Conservation (phyloP, 2,113 vertebrate genomes). For the Xiphophorus maculatus region DNA sequence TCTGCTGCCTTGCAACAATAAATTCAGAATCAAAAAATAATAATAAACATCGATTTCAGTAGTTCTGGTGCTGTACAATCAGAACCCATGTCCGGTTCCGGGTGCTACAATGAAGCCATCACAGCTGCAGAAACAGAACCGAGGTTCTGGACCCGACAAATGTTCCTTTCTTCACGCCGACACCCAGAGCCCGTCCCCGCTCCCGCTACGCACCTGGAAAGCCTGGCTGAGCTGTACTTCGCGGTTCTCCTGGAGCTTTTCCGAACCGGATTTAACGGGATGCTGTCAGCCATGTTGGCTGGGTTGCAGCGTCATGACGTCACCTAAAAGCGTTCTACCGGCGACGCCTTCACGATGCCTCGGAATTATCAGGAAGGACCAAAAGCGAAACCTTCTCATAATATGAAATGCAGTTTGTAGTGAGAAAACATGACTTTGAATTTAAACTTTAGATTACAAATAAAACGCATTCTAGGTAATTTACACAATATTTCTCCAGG, state of each 20-base stretch:
- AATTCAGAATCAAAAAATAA: not conserved
- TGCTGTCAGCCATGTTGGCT: conserved; percentile 83
- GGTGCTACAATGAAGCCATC: not conserved
- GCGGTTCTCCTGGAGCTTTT: conserved; percentile 70
- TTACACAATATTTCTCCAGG: no score
- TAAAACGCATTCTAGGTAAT: no score
- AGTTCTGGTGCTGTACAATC: not conserved
- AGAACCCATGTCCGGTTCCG: not conserved
- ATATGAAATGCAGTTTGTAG: not conserved
- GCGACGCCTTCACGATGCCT: conserved; percentile 8
- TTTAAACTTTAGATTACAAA: not conserved
- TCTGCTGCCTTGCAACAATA: not conserved
- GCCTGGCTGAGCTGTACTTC: conserved; percentile 72
- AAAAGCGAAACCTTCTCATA: not conserved
- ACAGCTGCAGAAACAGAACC: conserved; percentile 4
- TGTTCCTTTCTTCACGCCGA: not conserved
- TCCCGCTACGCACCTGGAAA: conserved; percentile 67
- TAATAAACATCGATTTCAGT: not conserved
- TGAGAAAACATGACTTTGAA: not conserved
- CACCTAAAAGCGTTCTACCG: conserved; percentile 30
- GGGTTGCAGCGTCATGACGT: conserved; percentile 62
- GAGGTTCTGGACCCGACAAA: not conserved
- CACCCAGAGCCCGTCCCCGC: not conserved
- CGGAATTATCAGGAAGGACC: not conserved
- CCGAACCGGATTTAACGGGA: conserved; percentile 77